Evolutionary conservation across 2,113 vertebrate species (phyloP).

Genomic region (Mormoops blainvillei): DNA sequence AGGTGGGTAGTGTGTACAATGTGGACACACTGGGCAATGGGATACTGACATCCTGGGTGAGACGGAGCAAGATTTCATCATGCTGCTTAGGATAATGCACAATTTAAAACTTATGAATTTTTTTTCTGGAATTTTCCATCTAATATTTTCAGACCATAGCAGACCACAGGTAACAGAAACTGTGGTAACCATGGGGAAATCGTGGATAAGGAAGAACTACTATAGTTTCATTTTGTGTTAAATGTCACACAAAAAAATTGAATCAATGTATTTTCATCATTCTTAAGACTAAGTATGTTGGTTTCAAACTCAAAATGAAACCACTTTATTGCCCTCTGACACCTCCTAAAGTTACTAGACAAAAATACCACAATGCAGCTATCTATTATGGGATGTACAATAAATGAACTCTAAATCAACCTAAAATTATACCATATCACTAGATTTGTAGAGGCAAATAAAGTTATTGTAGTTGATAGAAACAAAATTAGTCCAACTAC

Average conservation of each 20-base stretch:
- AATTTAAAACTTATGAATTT: background rate
- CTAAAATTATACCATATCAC: background rate
- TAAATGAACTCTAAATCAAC: background rate
- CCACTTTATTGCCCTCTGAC: background rate
- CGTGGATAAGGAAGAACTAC: background rate
- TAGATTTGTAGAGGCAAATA: background rate
- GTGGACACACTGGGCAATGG: background rate
- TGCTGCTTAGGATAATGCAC: background rate
- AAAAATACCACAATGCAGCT: background rate
- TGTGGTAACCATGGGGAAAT: background rate
- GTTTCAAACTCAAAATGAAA: conserved; percentile 29
- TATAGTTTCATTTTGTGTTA: background rate
- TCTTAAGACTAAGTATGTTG: conserved; percentile 32
- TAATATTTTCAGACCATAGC: background rate
- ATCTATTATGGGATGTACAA: conserved; percentile 37
- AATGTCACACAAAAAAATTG: background rate
- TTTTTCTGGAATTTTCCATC: background rate
- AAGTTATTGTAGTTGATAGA: background rate
- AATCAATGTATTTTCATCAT: conserved; percentile 59
- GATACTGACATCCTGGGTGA: background rate
- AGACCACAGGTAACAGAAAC: background rate
- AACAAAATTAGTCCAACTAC: background rate
- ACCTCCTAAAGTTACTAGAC: conserved; percentile 37
- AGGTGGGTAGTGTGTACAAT: background rate
- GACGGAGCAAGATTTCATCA: background rate